Evolutionary conservation across 2,797 vertebrate species (phyloP), one percentile per base, ranked within the genome.

Genomic region (Oreortyx pictus): DNA sequence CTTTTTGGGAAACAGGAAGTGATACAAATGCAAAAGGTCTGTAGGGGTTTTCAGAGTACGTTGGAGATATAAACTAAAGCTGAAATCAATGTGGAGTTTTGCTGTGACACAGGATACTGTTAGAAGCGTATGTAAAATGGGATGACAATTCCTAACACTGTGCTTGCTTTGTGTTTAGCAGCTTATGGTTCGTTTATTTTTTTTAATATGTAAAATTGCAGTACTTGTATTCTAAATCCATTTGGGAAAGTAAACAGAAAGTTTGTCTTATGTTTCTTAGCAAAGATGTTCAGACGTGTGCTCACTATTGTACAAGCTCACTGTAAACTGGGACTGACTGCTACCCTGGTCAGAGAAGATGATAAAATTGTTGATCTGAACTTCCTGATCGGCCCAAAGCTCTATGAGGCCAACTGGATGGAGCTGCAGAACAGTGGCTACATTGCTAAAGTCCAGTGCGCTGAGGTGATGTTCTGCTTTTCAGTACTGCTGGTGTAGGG

Each of bases 351-450:
- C 90, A 98, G 99, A 92, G 99, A 99, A 97, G 99, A 99, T 73
- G 99, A 99, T 97, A 99, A 99, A 97, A 99, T 99, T 59, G 99
- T 99, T 4, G 99, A 99, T 97, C 98, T 99, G 76, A 99, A 99
- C 97, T 99, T 99, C 94, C 97, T 99, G 41, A 99, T 99, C 1
- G 99, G 99, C 54, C 99, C 99, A 37, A 99, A 99, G 72, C 97
- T 99, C 9, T 99, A 98, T 31, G 99, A 99, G 96, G 99, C 99
- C 64, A 99, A 99, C 97, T 99, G 99, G 99, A 99, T 99, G 99
- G 99, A 99, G 92, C 97, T 99, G 77, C 99, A 99, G 96, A 99
- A 99, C 97, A 99, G 97, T n/a, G 99, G 99, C 60, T 99, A 99
- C 95, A 99, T 99, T 29, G 99, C 99, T 49, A 99, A 99, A 98